Evolutionary conservation across 2,888 invertebrate species (phyloP).

Genomic region (Geophilus truncorum): DNA sequence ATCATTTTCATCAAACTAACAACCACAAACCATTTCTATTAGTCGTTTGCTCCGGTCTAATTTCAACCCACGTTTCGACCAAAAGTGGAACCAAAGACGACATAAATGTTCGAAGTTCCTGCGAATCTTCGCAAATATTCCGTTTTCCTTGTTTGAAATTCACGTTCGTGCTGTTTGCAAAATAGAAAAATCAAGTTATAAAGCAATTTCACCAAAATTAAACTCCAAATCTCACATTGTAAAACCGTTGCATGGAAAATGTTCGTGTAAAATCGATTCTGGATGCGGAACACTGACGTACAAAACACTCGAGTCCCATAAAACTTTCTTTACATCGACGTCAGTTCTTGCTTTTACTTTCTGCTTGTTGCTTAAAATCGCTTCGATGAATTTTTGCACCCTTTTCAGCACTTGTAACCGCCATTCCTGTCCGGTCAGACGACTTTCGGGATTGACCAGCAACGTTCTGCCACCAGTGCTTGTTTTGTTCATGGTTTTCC

Average conservation of each 20-base stretch:
- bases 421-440: conserved; percentile 72
- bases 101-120: conserved; percentile 58
- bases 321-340: neutral
- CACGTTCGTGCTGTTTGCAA: neutral
- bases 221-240: neutral
- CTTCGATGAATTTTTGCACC: conserved; percentile 54
- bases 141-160: neutral
- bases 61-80: conserved; percentile 79
- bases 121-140: neutral
- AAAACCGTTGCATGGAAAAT: neutral
- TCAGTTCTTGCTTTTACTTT: neutral
- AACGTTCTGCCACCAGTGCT: conserved; percentile 61
- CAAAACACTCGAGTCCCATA: neutral
- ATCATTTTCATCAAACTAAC: neutral
- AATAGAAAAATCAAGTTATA: neutral
- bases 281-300: neutral
- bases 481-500: neutral
- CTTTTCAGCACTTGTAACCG: conserved; percentile 68
- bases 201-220: neutral
- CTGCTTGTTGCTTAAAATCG: neutral
- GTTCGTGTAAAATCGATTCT: neutral
- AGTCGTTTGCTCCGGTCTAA: conserved; percentile 37
- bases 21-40: neutral
- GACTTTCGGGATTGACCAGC: conserved; percentile 63
- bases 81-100: conserved; percentile 68